Base-by-base conservation (phyloP, 2,797 vertebrate species). In the Vultur gryphus region DNA sequence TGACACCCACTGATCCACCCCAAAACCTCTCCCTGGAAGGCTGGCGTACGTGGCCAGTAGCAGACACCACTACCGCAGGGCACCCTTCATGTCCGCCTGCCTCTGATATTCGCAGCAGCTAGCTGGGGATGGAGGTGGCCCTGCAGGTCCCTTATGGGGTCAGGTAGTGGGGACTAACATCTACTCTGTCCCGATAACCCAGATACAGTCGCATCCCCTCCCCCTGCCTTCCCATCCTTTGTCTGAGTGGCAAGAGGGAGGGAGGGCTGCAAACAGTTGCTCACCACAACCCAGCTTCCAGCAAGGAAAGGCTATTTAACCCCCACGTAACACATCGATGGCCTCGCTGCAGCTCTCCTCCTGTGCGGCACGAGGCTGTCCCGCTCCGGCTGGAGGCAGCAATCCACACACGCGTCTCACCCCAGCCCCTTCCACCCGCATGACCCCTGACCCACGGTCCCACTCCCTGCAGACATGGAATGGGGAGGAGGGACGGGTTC, bases 251-350 rank as follows among this genome's bases (percentile, higher is more conserved):
- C 62, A 92, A 71, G 81, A 92, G 69, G 51, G 69, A 95, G 87
- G 84, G 86, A 92, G 52, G 46, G 69, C 84, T 83, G 81, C 95
- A 95, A 97, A 96, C 87, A 97, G 96, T 90, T 35, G 49, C 55
- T 87, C 71, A 84, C 90, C 94, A 95, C 75, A 92, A 64, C n/a
- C 54, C 76, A 82, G 84, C 59, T 95, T 88, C 70, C 67, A 92
- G 73, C 67, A 88, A 82, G 46, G 54, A 92, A 84, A 75, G 84
- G 89, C 91, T 79, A 17, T 93, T 93, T 84, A 87, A 79, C 41
- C 72, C 48, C 41, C 52, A 41, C 0, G 0, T 57, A 95, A 78
- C 46, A 76, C 71, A 89, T 4, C 55, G 48, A 66, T 5, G 4
- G 66, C 44, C 48, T 84, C 0, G 0, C 72, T 54, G 55, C 1